These are phyloP conservation scores for Macropus fuliginosus DNA, from an alignment of 2,797 vertebrate genomes.

Conservation along the genomic window DNA sequence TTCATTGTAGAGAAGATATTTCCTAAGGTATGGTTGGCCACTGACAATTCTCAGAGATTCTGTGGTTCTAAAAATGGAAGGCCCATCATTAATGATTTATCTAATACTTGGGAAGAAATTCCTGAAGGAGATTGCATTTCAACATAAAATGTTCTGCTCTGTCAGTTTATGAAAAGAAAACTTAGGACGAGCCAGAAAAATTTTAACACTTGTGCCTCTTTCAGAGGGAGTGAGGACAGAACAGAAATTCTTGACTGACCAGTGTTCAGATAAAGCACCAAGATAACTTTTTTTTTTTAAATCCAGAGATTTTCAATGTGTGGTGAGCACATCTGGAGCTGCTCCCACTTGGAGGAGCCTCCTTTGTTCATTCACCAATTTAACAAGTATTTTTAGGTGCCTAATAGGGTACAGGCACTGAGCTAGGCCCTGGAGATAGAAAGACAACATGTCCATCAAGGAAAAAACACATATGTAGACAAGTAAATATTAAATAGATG, in stretches of 20 bases:
- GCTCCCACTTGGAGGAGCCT: neutral
- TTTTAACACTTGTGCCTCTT: neutral
- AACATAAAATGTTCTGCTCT: neutral
- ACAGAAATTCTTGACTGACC: neutral
- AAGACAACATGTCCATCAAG: neutral
- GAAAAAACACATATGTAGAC: neutral
- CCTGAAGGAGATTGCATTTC: neutral
- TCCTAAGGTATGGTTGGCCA: too few relatives aligned
- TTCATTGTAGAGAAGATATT: neutral
- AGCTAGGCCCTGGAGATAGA: neutral
- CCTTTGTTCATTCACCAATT: neutral
- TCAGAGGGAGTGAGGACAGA: neutral
- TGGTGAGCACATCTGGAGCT: too few relatives aligned
- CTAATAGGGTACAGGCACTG: neutral
- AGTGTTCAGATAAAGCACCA: accelerated
- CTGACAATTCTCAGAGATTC: neutral
- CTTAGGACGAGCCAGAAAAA: neutral
- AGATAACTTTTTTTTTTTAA: neutral
- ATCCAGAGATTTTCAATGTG: neutral
- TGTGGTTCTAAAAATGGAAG: neutral
- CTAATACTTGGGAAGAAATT: neutral
- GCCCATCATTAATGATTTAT: neutral
- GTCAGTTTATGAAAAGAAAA: neutral
- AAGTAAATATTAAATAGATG: neutral
- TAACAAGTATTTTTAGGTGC: neutral